Percentiles rank a stretch among this genome's conserved stretches.
phyloP scores from a whole-genome alignment of 2,888 invertebrate genomes.

The Rhingia rostrata region DNA sequence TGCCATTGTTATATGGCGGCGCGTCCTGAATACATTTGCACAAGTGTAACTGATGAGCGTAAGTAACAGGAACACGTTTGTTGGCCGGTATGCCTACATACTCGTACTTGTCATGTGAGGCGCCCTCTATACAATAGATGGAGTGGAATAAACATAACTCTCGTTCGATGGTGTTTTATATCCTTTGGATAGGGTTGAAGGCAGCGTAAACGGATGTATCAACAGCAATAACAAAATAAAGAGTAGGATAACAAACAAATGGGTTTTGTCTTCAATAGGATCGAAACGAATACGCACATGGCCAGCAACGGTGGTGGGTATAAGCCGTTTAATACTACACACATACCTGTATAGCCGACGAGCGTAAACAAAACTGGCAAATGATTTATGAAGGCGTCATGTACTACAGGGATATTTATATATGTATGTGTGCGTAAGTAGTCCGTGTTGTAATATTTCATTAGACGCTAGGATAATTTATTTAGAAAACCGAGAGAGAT shows the following conservation, averaged over 20 bases:
- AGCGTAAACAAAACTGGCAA: constrained; percentile 40
- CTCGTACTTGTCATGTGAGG: constrained; percentile 22
- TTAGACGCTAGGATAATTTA: constrained; percentile 47
- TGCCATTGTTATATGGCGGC: constrained; percentile 62
- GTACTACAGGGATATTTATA: constrained; percentile 25
- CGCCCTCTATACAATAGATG: constrained; percentile 46
- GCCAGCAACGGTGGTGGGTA: constrained; percentile 16
- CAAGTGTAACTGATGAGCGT: constrained; percentile 72
- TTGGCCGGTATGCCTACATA: constrained; percentile 2
- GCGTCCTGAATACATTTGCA: constrained; percentile 59
- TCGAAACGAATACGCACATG: constrained; percentile 12
- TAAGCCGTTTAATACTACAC: not conserved
- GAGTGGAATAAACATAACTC: constrained; percentile 59
- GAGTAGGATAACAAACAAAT: constrained; percentile 34
- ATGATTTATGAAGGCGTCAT: constrained; percentile 56
- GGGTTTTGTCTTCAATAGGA: constrained; percentile 58
- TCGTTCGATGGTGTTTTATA: constrained; percentile 46
- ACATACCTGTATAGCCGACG: constrained; percentile 11
- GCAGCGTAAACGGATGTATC: not conserved
- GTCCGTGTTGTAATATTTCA: constrained; percentile 55
- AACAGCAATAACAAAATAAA: constrained; percentile 6
- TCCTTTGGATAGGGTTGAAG: not conserved
- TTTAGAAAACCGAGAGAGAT: constrained; percentile 40
- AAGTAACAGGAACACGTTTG: constrained; percentile 56
- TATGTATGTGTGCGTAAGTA: constrained; percentile 38